Base-by-base conservation (phyloP, 2,888 invertebrate species). In the Drosophila prostipennis region DNA sequence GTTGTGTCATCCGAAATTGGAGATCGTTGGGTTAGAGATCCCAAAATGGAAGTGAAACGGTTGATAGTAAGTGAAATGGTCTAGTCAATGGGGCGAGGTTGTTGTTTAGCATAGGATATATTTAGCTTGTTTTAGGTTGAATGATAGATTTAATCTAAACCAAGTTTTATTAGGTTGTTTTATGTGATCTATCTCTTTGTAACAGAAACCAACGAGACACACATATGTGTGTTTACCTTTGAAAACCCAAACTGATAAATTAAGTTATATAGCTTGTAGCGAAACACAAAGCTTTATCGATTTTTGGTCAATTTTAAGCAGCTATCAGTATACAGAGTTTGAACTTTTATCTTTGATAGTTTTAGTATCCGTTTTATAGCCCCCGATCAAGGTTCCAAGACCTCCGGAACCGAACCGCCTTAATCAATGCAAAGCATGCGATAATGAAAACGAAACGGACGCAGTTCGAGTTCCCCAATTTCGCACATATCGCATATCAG, bases 1-100 rank as follows among this genome's bases (percentile, higher is more conserved):
- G 64, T 78, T 71, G 74, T 80, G 72, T 74, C 79, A 78, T 59
- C 55, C 42, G 13, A 39, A 56, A 55, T 52, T 40, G 3, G 16
- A 16, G 48, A 48, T 13, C 10, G 3, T 37, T 37, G 34, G 26
- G 1, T 37, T 29, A 26, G n/a, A 23, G 36, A 46, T 37, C 6
- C 26, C 13, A 10, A 36, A 26, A n/a, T 16, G 29, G 32, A 2
- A 11, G 7, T 42, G n/a, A 13, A 26, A 11, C 23, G 16, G 23
- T 56, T 59, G 39, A 26, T 26, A 11, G 52, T 10, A 11, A 23
- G 23, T 14, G 14, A 14, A 14, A 39, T 39, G 39, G 26, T 19
- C 19, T 19, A 2, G 19, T 19, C 19, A 19, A 19, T 19, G 19
- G 19, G 19, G 19, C 19, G 3, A 19, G 19, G 19, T 19, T 19